Evolutionary conservation across 2,113 vertebrate genomes (phyloP).

Genomic region (Lota lota): DNA sequence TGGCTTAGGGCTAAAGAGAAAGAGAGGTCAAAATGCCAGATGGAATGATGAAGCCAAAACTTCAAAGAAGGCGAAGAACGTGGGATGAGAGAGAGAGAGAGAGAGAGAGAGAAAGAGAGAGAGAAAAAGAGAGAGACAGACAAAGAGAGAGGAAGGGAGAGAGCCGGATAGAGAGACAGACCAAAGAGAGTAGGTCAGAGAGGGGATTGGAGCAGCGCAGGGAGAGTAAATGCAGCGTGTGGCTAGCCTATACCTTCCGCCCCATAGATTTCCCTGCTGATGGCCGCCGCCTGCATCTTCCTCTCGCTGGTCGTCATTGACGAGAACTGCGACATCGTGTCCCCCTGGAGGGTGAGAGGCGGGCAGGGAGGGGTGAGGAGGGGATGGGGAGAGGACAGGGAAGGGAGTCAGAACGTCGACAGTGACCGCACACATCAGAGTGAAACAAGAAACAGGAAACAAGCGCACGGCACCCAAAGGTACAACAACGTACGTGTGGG

Average conservation of each 20-base stretch:
- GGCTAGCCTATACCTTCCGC: slow-evolving; percentile 71
- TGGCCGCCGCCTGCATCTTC: slow-evolving; percentile 87
- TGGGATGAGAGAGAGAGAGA: too few species aligned
- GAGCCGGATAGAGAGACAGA: background rate
- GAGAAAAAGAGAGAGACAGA: too few species aligned
- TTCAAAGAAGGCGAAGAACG: too few species aligned
- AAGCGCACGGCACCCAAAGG: too few species aligned
- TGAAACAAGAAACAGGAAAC: too few species aligned
- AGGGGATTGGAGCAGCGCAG: background rate
- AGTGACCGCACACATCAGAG: too few species aligned
- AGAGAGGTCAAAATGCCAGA: background rate
- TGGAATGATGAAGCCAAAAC: background rate
- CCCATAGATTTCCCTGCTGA: slow-evolving; percentile 87
- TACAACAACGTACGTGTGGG: too few species aligned
- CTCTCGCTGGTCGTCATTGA: slow-evolving; percentile 82
- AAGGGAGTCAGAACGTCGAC: too few species aligned
- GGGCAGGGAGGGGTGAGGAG: slow-evolving; percentile 18
- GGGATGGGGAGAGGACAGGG: slow-evolving; percentile 36
- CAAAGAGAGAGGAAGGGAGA: too few species aligned
- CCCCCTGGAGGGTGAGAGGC: slow-evolving; percentile 38
- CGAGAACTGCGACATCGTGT: slow-evolving; percentile 82
- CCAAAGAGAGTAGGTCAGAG: too few species aligned
- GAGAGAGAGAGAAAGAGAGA: too few species aligned
- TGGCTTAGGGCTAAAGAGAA: too few species aligned
- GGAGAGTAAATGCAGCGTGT: slow-evolving; percentile 9